Evolutionary conservation across 2,888 invertebrate genomes (phyloP), one percentile per base, ranked within the genome.

Genomic region (Omphaloscelis lunosa): DNA sequence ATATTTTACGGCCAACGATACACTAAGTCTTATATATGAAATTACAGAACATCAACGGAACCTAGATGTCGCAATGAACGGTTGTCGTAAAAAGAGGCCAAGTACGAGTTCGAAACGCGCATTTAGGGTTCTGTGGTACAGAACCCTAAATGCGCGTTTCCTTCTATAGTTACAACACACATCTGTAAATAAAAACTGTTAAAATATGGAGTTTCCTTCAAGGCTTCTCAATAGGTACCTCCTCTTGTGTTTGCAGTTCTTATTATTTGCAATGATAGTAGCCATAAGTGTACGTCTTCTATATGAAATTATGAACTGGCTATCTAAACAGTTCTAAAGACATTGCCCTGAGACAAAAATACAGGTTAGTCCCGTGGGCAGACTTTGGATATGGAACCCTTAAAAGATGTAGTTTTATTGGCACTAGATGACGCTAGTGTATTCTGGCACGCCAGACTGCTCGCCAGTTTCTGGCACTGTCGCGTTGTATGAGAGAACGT

Each of bases 1-100:
- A 91, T 90, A 90, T 88, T 91, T 91, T 91, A 91, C 87, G 90
- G 86, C 34, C n/a, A 73, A 79, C 84, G 80, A 86, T 89, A 88
- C 85, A 73, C 69, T 84, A 76, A 83, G 69, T 77, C 74, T 73
- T 66, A 72, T 83, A 77, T 79, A 79, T 65, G 72, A 73, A 81
- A 81, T 85, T 85, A 85, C 70, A 75, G 72, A 86, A 78, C 85
- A 83, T 87, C 66, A 79, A 53, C 70, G 59, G 29, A 75, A 69
- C 27, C 66, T 77, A 85, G 82, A 78, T 87, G 84, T 84, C 84
- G 75, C 85, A 83, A 87, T 61, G 72, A 78, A 78, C 61, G 68
- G 61, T 34, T 62, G 81, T 79, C 77, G 79, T 85, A 85, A 87
- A 87, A 73, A 80, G 8, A 27, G 23, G 34, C 45, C 58, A 53